These are phyloP conservation scores for Rotaria macrura DNA, from an alignment of 2,888 invertebrate species.

Conservation along the genomic window DNA sequence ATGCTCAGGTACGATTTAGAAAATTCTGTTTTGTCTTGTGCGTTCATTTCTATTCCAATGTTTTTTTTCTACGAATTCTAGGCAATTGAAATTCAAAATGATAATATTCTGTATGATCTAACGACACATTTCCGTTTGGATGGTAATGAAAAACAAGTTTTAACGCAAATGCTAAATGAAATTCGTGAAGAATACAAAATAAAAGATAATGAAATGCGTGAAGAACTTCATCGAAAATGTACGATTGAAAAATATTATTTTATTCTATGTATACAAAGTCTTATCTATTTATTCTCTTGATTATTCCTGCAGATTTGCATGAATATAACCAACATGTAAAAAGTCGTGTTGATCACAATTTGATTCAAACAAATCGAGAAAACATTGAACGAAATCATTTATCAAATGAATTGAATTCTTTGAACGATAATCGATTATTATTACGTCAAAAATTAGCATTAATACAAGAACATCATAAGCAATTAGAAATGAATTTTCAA, in stretches of 20 bases:
- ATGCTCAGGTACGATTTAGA: not conserved
- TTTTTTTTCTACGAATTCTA: not conserved
- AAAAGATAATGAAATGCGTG: constrained; percentile 1
- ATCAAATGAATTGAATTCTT: not conserved
- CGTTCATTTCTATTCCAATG: not conserved
- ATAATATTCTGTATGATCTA: not conserved
- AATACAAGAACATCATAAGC: not conserved
- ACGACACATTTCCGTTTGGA: not conserved
- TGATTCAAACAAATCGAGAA: not conserved
- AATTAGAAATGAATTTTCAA: not conserved
- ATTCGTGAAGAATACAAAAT: not conserved
- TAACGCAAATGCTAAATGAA: not conserved
- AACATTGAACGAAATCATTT: not conserved
- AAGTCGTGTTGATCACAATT: not conserved
- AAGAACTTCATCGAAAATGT: constrained; percentile 10
- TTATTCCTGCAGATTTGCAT: not conserved
- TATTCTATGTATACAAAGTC: no score
- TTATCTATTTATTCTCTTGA: no score
- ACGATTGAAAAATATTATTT: not conserved
- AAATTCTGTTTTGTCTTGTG: no score
- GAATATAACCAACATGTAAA: not conserved
- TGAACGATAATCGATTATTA: not conserved
- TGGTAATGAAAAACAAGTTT: not conserved
- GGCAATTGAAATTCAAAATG: not conserved
- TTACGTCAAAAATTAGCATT: not conserved